Evolutionary conservation across 2,113 vertebrate species (phyloP), one percentile per base, ranked within the genome.

Genomic region (Agelaius phoeniceus): DNA sequence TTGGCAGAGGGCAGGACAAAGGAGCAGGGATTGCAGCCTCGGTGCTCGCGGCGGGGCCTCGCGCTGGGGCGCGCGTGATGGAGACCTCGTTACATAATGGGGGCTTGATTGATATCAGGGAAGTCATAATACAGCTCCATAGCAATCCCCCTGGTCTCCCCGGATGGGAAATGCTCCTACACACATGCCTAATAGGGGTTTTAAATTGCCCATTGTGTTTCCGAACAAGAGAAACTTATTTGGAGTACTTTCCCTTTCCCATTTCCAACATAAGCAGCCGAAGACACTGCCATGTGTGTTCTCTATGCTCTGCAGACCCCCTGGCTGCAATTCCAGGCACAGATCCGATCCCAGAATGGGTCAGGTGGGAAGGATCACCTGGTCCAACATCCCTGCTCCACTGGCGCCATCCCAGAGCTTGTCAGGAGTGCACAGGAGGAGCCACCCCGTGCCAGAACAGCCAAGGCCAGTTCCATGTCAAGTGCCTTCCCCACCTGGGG

Each of bases 161-260:
- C 26, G 62, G 63, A 91, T 55, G 87, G 95, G 94, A 94, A 96
- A 87, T 11, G 96, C 94, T 95, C 91, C 93, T 95, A 27, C 92
- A 88, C 87, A 90, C 87, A 46, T 1, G 44, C 92, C 92, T 93
- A 88, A 93, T 58, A 28, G 82, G 63, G 28, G 76, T 49, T 93
- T 87, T 57, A 93, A 95, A 95, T 95, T 97, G 93, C 91, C 89
- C 93, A 96, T 96, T 97, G 96, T 96, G 39, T 93, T 96, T 84
- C 89, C 37, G 94, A 97, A 97, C 87, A 97, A 94, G 90, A 93
- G 96, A 46, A 95, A 82, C 87, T 88, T 94, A 95, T 77, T 91
- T 96, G 93, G 91, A 95, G 88, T 78, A 10, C 81, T 82, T 90
- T 83, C 79, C 81, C 78, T 75, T 65, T 27, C 30, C 67, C 22